Base-by-base conservation (phyloP, 2,113 vertebrate species). In the Amphilophus citrinellus region DNA sequence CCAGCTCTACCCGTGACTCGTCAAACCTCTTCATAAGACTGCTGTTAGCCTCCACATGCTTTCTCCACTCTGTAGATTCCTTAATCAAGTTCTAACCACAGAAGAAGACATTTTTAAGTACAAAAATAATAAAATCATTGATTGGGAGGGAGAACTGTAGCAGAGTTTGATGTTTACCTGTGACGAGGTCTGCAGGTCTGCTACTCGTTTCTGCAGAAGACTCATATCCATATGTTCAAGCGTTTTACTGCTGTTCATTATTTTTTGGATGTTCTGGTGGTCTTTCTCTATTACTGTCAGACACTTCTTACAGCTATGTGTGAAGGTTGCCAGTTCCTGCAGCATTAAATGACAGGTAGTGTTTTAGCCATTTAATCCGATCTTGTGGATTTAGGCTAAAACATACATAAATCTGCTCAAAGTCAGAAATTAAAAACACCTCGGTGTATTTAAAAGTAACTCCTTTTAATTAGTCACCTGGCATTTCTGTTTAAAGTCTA, bases 1-100 rank as follows among this genome's bases (percentile, higher is more conserved):
- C 98, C 95, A 99, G 89, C 90, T 99, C 98, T 5, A 97, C 85
- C 56, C 97, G 97, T 61, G 98, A 99, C 92, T 99, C 98, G 86
- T 99, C 98, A 93, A 99, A 99, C 61, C 98, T 97, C 95, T 98
- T 98, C 98, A 98, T 97, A 80, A 99, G 94, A 85, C 96, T 97
- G 88, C 97, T 98, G 91, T 98, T 99, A 47, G 96, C 96, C 93
- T 99, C 98, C 88, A 97, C 93, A 0, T 97, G 97, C 84, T 97
- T 98, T 85, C 97, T 96, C 98, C 98, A 99, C n/a, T 99, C 97
- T 35, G 94, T 96, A 9, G 97, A 97, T 90, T 98, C 98, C 92
- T 96, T 97, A 61, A 97, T 92, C 97, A 98, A 97, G 80, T 93
- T 96, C 98, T 97, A 53, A 60, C 90, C 42, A 93, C 84, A 94